Evolutionary conservation across 2,113 vertebrate species (phyloP), one percentile per base, ranked within the genome.

Genomic region (Microcebus murinus): DNA sequence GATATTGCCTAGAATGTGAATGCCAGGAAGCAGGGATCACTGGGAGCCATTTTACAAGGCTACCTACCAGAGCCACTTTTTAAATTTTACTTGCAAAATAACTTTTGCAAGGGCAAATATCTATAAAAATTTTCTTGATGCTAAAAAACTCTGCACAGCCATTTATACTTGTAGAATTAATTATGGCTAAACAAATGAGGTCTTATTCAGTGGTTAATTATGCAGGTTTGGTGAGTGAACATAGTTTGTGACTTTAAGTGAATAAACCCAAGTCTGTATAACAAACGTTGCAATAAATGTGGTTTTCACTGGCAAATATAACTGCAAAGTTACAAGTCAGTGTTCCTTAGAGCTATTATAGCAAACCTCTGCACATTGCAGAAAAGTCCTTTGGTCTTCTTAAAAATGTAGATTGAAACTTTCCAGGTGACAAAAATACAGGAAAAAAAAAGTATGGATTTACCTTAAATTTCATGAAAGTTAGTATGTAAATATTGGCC

Each of bases 91-190:
- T 95, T 91, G 74, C 50, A 95, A 89, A 96, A 65, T 94, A 94
- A 94, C 76, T 93, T 94, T 93, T 68, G 76, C 95, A 93, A 96
- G 95, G 91, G 70, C 73, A 95, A 91, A 71, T 87, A 31, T 11
- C 63, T 93, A 91, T 93, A 84, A 65, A 96, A 94, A 82, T 83
- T 20, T 90, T 88, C 59, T 77, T 59, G 93, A 88, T 21, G 80
- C 50, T 65, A 52, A 76, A 73, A 14, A 80, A 87, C 80, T 89
- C 45, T 86, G 61, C 34, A 65, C 14, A 93, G 77, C 18, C 68
- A 97, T 87, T 95, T 98, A 8, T 96, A 93, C 91, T 79, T 96
- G 74, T 94, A 91, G 82, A 96, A 91, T 96, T 96, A 96, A 97
- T 96, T 94, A 81, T 55, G 80, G 87, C 55, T 90, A 93, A 95